Conservation (phyloP, 2,888 invertebrate genomes). For the Ormyrus labotus region DNA sequence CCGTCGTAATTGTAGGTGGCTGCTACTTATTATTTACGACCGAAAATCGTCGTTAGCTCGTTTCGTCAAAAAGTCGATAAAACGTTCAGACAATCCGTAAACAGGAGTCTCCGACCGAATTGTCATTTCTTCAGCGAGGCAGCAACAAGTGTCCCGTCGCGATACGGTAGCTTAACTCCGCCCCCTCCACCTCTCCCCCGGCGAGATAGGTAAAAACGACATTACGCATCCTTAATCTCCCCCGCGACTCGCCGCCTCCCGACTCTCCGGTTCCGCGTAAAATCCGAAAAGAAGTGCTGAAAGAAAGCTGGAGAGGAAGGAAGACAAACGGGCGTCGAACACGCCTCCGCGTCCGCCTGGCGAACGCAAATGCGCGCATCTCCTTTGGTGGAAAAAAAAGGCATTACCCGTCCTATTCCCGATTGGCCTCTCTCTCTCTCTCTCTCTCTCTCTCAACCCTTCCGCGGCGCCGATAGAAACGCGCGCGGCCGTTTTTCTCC, state of each 20-base stretch:
- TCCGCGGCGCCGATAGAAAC: background rate
- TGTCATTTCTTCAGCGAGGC: background rate
- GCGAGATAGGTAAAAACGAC: background rate
- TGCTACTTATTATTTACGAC: too few relatives aligned
- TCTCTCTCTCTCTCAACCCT: background rate
- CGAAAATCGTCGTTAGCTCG: too few relatives aligned
- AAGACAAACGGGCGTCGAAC: background rate
- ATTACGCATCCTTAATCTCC: slow-evolving; percentile 20
- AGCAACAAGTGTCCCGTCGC: slow-evolving; percentile 1
- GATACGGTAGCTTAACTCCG: too few relatives aligned
- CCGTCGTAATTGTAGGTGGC: too few relatives aligned
- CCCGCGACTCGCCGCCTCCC: background rate
- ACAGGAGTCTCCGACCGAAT: background rate
- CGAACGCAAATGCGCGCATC: slow-evolving; percentile 23
- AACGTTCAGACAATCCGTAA: too few relatives aligned
- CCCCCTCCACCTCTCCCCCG: background rate
- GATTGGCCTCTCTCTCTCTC: too few relatives aligned
- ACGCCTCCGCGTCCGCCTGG: slow-evolving; percentile 14
- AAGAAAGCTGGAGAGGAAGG: background rate
- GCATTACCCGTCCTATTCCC: background rate
- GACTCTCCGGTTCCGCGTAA: background rate
- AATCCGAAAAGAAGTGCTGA: background rate
- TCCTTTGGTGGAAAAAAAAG: background rate
- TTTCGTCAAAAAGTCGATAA: too few relatives aligned
- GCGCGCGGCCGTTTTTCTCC: background rate